Percentiles rank a stretch among this genome's conserved stretches.
Evolutionary conservation across 2,113 vertebrate genomes (phyloP).

Genomic region (Phalacrocorax aristotelis): DNA sequence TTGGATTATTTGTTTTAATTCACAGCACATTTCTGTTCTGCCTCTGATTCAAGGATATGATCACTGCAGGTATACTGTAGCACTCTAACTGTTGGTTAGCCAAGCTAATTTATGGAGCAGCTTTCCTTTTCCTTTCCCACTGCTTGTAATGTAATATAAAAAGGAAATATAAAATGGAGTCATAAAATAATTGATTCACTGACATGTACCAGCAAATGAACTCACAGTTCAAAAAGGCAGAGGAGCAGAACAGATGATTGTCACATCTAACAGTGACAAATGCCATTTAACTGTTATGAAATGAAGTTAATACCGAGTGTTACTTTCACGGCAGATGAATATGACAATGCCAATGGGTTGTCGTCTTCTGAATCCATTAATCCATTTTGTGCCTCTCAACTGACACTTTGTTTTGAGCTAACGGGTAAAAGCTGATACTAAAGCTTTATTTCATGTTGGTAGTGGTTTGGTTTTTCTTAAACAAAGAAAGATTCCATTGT

Average conservation of each 20-base stretch:
- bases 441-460: neutral
- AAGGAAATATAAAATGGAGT: conserved; percentile 60
- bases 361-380: neutral
- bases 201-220: conserved; percentile 52
- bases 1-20: conserved; percentile 52
- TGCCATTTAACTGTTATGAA: conserved; percentile 13
- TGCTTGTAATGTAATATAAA: conserved; percentile 48
- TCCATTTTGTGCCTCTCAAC: neutral
- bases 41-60: conserved; percentile 42
- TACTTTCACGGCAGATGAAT: conserved; percentile 35
- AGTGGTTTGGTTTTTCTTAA: neutral
- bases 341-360: neutral
- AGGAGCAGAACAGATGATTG: conserved; percentile 59
- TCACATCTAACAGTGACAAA: conserved; percentile 65
- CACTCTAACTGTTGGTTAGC: conserved; percentile 9
- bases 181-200: conserved; percentile 71
- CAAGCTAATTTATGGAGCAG: conserved; percentile 51
- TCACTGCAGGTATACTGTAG: neutral
- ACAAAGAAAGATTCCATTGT: neutral
- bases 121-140: conserved; percentile 42
- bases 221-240: conserved; percentile 55
- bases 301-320: conserved; percentile 34
- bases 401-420: conserved; percentile 11
- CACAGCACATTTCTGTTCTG: conserved; percentile 13
- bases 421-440: neutral